phyloP scores from a whole-genome alignment of 2,888 invertebrate species.

The Aphodius sticticus region DNA sequence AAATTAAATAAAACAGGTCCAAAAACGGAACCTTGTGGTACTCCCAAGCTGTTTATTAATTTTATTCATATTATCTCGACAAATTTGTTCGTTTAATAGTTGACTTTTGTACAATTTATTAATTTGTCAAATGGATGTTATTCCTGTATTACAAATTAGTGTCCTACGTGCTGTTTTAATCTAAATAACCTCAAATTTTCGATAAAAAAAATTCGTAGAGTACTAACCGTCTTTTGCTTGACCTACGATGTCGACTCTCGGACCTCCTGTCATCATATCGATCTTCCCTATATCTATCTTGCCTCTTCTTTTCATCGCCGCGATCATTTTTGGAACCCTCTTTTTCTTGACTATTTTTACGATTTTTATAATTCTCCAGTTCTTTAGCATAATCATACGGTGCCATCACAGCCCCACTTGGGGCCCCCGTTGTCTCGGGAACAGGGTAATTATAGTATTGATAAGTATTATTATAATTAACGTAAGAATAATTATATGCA shows the following conservation, averaged over 20 bases:
- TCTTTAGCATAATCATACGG: slow-evolving; percentile 43
- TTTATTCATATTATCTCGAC: too few species aligned
- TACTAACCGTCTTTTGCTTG: not conserved
- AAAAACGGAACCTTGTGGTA: too few species aligned
- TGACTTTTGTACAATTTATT: not conserved
- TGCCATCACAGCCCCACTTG: not conserved
- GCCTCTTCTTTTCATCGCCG: slow-evolving; percentile 15
- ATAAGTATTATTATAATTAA: slow-evolving; percentile 29
- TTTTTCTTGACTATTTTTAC: slow-evolving; percentile 38
- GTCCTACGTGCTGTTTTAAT: too few species aligned
- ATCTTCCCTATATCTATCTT: slow-evolving; percentile 19
- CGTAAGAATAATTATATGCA: slow-evolving; percentile 18
- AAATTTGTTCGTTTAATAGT: not conserved
- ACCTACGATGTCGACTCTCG: not conserved
- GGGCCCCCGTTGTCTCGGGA: not conserved
- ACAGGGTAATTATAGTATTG: slow-evolving; percentile 22
- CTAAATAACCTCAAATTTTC: too few species aligned
- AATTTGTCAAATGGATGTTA: not conserved
- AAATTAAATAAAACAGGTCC: too few species aligned
- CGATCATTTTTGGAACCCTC: slow-evolving; percentile 6
- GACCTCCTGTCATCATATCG: slow-evolving; percentile 22
- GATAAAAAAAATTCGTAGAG: too few species aligned
- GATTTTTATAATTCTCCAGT: slow-evolving; percentile 45
- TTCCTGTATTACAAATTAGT: too few species aligned
- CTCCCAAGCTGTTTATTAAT: too few species aligned